phyloP scores from a whole-genome alignment of 2,113 vertebrate genomes.

The Mixornis gularis region DNA sequence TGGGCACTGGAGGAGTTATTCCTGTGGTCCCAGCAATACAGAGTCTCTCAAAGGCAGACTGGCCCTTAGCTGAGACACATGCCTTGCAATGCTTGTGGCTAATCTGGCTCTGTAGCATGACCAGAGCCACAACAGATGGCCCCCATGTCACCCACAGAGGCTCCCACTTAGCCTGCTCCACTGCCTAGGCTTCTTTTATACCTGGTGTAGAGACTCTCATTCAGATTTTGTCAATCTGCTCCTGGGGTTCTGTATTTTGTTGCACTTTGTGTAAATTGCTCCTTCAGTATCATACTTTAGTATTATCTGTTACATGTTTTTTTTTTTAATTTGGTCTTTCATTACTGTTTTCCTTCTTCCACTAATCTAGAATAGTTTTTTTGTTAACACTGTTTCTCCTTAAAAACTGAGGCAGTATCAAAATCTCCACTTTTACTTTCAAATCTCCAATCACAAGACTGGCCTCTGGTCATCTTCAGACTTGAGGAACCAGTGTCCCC shows the following conservation, averaged over 20 bases:
- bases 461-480: background rate
- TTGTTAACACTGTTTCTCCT: background rate
- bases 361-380: background rate
- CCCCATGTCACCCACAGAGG: rapidly evolving
- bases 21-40: background rate
- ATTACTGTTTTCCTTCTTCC: background rate
- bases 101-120: background rate
- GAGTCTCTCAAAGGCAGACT: background rate
- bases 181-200: background rate
- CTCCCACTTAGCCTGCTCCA: background rate
- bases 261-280: background rate
- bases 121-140: background rate
- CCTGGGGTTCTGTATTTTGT: background rate
- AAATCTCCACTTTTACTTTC: background rate
- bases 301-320: background rate
- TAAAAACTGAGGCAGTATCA: background rate
- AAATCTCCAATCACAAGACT: background rate
- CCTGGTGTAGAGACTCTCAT: too few relatives aligned
- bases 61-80: background rate
- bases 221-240: background rate
- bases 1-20: background rate
- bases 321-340: background rate
- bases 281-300: background rate
- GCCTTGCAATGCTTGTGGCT: rapidly evolving
- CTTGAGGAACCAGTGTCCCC: background rate